These are phyloP conservation scores for Diadegma fenestrale DNA, from an alignment of 2,888 invertebrate species.

Conservation along the genomic window DNA sequence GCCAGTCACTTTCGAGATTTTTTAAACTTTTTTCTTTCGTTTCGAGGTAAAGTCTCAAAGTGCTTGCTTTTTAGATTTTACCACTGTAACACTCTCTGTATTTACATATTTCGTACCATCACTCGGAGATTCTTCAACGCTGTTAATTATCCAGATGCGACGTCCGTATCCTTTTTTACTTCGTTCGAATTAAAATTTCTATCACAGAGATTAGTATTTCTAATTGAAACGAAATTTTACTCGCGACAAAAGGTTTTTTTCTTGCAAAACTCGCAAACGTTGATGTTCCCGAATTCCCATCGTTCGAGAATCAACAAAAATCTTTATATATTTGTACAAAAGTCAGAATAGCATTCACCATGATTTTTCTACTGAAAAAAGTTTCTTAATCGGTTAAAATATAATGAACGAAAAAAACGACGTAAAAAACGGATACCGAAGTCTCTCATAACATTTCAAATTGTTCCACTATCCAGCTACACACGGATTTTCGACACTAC, in stretches of 20 bases:
- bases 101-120: slow-evolving; percentile 32
- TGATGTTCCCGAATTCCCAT: not conserved
- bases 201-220: not conserved
- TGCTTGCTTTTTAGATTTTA: not conserved
- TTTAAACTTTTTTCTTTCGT: not conserved
- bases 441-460: slow-evolving; percentile 32
- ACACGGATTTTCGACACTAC: slow-evolving; percentile 41
- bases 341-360: not conserved
- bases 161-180: slow-evolving; percentile 7
- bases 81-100: slow-evolving; percentile 14
- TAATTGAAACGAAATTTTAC: not conserved
- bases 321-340: not conserved
- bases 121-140: slow-evolving; percentile 24
- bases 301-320: not conserved
- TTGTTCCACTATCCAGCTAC: slow-evolving; percentile 69
- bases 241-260: not conserved
- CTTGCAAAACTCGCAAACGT: not conserved
- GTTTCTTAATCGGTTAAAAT: not conserved
- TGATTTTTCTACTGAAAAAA: not conserved
- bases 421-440: slow-evolving; percentile 21
- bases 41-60: slow-evolving; percentile 3
- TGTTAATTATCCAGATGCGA: not conserved
- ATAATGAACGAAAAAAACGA: not conserved
- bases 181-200: not conserved
- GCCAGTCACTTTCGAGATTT: slow-evolving; percentile 9